Base-by-base conservation (phyloP, 2,888 invertebrate genomes). In the Pediacus dermestoides region DNA sequence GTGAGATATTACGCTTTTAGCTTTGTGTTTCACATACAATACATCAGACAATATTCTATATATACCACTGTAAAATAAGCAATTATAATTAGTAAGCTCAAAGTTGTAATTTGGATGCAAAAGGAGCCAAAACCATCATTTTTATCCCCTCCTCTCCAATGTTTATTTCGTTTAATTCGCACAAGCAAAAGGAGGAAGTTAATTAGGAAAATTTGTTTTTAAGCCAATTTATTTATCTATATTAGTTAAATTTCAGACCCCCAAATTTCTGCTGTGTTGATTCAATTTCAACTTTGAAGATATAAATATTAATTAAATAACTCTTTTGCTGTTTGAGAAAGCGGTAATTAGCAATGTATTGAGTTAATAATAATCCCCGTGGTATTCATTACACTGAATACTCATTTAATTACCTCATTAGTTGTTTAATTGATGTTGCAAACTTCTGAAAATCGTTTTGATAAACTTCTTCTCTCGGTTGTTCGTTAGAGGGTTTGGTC, bases 361-460 rank as follows among this genome's bases (percentile, higher is more conserved):
- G 58, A 58, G 58, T 58, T 59, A 58, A 58, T 58, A 59, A 58
- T 57, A 59, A 58, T 59, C 53, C 55, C 55, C 54, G 55, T 45
- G 55, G 57, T 53, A 58, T 57, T 70, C 68, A 70, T 70, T 70
- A 67, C 68, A 59, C 63, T 70, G 68, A 71, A 70, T 71, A 67
- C 68, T 65, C 69, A 67, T 71, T 71, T 71, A 71, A 71, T 70
- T 70, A 71, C 69, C 70, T 71, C 71, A 70, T 70, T 70, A 71
- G 70, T 65, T 68, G 65, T 67, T 68, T 70, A 70, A 71, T 70
- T 71, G 70, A 69, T 68, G 68, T 67, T 66, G 58, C 66, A 63
- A 67, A 66, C 63, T 66, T 61, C 56, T 56, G 55, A 50, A 44
- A 49, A 44, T 38, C 43, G 37, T 40, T 40, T 43, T 40, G 42